These are phyloP conservation scores for Limnephilus marmoratus DNA, from an alignment of 2,888 invertebrate genomes.

Conservation along the genomic window DNA sequence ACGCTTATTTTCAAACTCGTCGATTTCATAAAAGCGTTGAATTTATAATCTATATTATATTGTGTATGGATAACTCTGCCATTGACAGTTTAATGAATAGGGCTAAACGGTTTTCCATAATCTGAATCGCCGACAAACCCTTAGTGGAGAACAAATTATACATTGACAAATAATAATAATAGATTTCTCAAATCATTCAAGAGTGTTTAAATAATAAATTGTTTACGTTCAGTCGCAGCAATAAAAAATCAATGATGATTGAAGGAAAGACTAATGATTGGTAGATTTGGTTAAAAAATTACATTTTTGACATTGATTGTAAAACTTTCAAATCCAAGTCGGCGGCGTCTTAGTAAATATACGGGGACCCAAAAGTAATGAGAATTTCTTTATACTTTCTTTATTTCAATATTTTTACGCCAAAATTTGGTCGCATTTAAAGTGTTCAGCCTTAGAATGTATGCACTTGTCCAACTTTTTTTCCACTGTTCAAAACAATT, in stretches of 20 bases:
- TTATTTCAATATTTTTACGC: too few relatives aligned
- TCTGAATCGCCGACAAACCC: background rate
- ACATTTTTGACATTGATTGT: background rate
- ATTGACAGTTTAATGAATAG: background rate
- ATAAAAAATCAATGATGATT: background rate
- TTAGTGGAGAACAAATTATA: background rate
- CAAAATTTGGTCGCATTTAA: too few relatives aligned
- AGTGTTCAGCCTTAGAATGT: too few relatives aligned
- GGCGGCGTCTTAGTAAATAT: too few relatives aligned
- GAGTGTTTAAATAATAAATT: background rate
- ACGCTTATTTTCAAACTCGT: background rate
- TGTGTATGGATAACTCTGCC: background rate
- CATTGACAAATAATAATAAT: background rate
- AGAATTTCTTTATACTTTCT: too few relatives aligned
- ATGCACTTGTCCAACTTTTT: too few relatives aligned
- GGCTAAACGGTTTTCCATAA: background rate
- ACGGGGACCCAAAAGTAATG: too few relatives aligned
- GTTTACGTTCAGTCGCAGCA: background rate
- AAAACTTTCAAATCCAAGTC: background rate
- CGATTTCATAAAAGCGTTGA: background rate
- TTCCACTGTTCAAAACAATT: too few relatives aligned
- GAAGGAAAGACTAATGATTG: background rate
- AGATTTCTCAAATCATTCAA: background rate
- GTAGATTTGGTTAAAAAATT: background rate
- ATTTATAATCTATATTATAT: background rate